phyloP scores from a whole-genome alignment of 2,797 vertebrate species.

The Steatocranus sp. region DNA sequence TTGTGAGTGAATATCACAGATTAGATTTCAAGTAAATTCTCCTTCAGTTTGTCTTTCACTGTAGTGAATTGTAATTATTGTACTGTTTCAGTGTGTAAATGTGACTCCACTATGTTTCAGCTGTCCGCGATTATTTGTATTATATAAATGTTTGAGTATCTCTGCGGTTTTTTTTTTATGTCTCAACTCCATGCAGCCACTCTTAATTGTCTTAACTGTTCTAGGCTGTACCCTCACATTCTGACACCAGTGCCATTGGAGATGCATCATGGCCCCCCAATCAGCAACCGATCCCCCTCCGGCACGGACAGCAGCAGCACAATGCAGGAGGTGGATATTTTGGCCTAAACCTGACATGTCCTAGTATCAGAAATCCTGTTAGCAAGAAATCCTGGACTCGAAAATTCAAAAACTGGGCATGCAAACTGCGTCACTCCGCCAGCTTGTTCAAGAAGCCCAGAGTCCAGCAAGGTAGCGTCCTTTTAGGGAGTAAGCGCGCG shows the following conservation, averaged over 20 bases:
- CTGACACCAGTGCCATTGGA: slow-evolving; percentile 77
- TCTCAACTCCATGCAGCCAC: slow-evolving; percentile 32
- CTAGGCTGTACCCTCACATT: slow-evolving; percentile 81
- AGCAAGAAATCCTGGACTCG: slow-evolving; percentile 97
- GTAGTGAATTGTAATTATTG: not conserved
- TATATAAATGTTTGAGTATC: slow-evolving; percentile 30
- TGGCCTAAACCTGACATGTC: slow-evolving; percentile 99
- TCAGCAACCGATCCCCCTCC: slow-evolving; percentile 76
- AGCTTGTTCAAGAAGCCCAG: slow-evolving; percentile 96
- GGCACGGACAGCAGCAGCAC: slow-evolving; percentile 81
- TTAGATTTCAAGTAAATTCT: not conserved
- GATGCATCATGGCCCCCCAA: slow-evolving; percentile 72
- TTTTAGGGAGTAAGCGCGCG: slow-evolving; percentile 76
- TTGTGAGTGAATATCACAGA: slow-evolving; percentile 69
- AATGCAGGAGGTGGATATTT: slow-evolving; percentile 97
- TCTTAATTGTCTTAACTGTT: slow-evolving; percentile 64
- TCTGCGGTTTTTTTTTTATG: slow-evolving; percentile 22
- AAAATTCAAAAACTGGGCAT: slow-evolving; percentile 97
- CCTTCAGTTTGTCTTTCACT: not conserved
- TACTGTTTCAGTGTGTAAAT: not conserved
- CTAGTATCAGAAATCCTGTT: slow-evolving; percentile 97
- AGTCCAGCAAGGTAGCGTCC: slow-evolving; percentile 92
- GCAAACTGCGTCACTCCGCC: slow-evolving; percentile 94
- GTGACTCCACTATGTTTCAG: not conserved
- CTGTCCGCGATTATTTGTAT: slow-evolving; percentile 11